A percentile compares a stretch with the other conserved stretches of the same genome.
These are phyloP conservation scores for Noctua janthe DNA, from an alignment of 2,888 invertebrate species.

Conservation along the genomic window DNA sequence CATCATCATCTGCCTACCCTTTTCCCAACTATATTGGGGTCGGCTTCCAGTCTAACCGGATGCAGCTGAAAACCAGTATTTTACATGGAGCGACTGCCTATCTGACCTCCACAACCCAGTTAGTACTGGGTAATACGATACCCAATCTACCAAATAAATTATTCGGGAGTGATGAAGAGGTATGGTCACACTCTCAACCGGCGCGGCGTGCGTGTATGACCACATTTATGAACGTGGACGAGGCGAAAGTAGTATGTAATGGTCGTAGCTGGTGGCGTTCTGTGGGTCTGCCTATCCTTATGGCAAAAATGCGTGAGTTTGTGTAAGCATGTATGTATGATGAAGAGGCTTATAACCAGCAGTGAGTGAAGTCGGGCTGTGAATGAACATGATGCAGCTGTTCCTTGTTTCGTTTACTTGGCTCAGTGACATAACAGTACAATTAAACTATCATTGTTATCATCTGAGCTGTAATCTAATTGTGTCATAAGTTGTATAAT, in stretches of 20 bases:
- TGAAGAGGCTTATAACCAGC: background rate
- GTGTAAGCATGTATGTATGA: background rate
- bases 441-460: constrained; percentile 40
- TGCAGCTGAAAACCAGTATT: no score
- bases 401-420: background rate
- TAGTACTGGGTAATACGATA: no score
- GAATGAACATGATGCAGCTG: background rate
- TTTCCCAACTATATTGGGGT: no score
- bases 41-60: no score
- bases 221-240: background rate
- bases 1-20: no score
- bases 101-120: no score
- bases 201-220: background rate
- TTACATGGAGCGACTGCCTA: no score
- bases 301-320: background rate
- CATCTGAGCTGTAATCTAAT: constrained; percentile 34
- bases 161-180: background rate
- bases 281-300: background rate
- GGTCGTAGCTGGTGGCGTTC: background rate
- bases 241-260: background rate
- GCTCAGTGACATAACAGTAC: constrained; percentile 13
- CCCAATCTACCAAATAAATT: no score
- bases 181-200: background rate
- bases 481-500: constrained; percentile 32
- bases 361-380: background rate